phyloP scores from a whole-genome alignment of 1,140 invertebrate species.

The Stegodyphus dumicola region DNA sequence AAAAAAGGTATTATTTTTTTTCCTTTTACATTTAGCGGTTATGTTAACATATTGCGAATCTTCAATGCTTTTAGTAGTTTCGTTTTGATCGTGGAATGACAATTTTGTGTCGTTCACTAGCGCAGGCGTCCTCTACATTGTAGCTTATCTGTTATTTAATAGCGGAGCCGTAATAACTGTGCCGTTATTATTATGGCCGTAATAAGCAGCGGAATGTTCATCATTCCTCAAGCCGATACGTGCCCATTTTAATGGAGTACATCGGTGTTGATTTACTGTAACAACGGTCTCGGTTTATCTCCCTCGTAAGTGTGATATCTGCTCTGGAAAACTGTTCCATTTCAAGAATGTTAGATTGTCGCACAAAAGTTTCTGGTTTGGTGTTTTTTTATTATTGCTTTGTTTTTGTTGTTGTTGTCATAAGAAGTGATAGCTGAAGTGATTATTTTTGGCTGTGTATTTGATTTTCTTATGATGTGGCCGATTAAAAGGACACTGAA shows the following conservation, averaged over 20 bases:
- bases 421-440: background rate
- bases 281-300: conserved; percentile 50
- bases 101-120: conserved; percentile 35
- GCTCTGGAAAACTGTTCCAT: background rate
- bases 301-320: conserved; percentile 11
- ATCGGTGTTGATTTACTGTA: conserved; percentile 49
- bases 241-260: conserved; percentile 57
- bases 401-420: conserved; percentile 1
- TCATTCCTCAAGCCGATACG: conserved; percentile 54
- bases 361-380: conserved; percentile 49
- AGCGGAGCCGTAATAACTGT: conserved; percentile 54
- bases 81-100: conserved; percentile 25
- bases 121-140: background rate
- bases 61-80: conserved; percentile 22
- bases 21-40: background rate
- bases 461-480: conserved; percentile 7
- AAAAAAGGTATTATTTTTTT: background rate
- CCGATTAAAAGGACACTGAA: background rate
- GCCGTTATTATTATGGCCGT: conserved; percentile 58
- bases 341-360: conserved; percentile 43
- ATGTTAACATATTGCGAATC: conserved; percentile 17
- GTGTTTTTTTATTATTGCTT: conserved; percentile 29
- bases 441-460: conserved; percentile 36
- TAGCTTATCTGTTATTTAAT: conserved; percentile 61
- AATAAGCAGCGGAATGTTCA: conserved; percentile 58